Percentiles rank a stretch among this genome's conserved stretches.
phyloP scores from a whole-genome alignment of 2,888 invertebrate genomes.

The Xestia c-nigrum region DNA sequence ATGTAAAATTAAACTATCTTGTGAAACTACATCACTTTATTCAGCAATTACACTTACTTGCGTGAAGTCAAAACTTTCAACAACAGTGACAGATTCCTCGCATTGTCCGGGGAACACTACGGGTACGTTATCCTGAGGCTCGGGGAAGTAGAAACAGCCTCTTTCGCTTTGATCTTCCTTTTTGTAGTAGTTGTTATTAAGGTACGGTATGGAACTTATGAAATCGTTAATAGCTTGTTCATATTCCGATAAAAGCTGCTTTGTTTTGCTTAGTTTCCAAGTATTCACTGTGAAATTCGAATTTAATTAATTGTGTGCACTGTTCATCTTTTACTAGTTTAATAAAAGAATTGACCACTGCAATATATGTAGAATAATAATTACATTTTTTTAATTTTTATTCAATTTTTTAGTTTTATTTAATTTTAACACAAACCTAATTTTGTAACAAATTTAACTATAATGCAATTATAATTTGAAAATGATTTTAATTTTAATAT shows the following conservation, averaged over 20 bases:
- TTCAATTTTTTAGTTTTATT: too few relatives aligned
- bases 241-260: slow-evolving; percentile 66
- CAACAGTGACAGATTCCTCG: slow-evolving; percentile 70
- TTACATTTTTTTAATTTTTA: too few relatives aligned
- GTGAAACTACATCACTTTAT: neutral
- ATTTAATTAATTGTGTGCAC: neutral
- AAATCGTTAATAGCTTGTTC: slow-evolving; percentile 69
- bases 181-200: slow-evolving; percentile 74
- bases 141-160: slow-evolving; percentile 84
- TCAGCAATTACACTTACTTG: slow-evolving; percentile 59
- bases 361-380: too few relatives aligned
- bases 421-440: too few relatives aligned
- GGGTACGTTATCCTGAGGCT: slow-evolving; percentile 72
- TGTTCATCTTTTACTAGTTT: neutral
- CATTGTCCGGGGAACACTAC: slow-evolving; percentile 82
- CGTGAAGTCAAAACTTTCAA: slow-evolving; percentile 70
- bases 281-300: slow-evolving; percentile 71
- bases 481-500: too few relatives aligned
- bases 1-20: neutral
- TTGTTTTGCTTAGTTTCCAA: slow-evolving; percentile 83
- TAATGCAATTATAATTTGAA: too few relatives aligned
- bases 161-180: slow-evolving; percentile 72
- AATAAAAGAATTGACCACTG: too few relatives aligned
- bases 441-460: too few relatives aligned
- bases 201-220: slow-evolving; percentile 70